phyloP scores from a whole-genome alignment of 1,140 invertebrate species.

The Oscheius sp. region DNA sequence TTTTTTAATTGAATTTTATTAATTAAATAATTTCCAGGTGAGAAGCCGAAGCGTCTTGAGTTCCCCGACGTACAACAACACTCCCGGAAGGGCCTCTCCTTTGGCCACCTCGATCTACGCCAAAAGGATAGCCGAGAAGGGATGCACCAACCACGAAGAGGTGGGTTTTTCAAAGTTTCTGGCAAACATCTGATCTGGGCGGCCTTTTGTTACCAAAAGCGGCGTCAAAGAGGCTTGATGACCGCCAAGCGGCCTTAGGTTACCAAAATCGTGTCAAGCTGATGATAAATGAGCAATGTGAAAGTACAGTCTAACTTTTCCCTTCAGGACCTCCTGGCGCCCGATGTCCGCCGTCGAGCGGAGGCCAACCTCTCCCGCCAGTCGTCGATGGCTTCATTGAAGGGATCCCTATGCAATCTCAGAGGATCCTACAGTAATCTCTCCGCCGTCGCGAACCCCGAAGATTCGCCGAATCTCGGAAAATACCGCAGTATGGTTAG shows the following conservation, averaged over 20 bases:
- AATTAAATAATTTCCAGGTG: slow-evolving; percentile 1
- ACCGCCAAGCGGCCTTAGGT: background rate
- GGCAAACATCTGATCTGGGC: background rate
- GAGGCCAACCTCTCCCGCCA: slow-evolving; percentile 7
- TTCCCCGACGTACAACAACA: background rate
- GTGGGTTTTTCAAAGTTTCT: background rate
- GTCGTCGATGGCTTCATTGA: slow-evolving; percentile 1
- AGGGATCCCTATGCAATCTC: background rate
- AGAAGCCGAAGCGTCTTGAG: background rate
- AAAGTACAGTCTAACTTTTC: background rate
- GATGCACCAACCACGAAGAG: slow-evolving; percentile 7
- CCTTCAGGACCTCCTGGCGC: background rate
- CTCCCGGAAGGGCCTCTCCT: no score
- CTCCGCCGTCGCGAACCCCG: background rate
- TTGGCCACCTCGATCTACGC: background rate
- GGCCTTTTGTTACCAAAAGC: background rate
- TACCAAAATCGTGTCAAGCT: background rate
- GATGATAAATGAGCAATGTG: background rate
- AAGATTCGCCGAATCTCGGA: background rate
- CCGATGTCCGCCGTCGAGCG: background rate
- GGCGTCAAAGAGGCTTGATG: background rate
- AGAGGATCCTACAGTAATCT: background rate
- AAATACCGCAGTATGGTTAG: slow-evolving; percentile 5
- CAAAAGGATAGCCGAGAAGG: slow-evolving; percentile 11
- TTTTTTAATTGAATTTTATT: no score